Percentiles rank a stretch among this genome's conserved stretches.
phyloP scores from a whole-genome alignment of 2,888 invertebrate species.

The Tenodera sinensis region DNA sequence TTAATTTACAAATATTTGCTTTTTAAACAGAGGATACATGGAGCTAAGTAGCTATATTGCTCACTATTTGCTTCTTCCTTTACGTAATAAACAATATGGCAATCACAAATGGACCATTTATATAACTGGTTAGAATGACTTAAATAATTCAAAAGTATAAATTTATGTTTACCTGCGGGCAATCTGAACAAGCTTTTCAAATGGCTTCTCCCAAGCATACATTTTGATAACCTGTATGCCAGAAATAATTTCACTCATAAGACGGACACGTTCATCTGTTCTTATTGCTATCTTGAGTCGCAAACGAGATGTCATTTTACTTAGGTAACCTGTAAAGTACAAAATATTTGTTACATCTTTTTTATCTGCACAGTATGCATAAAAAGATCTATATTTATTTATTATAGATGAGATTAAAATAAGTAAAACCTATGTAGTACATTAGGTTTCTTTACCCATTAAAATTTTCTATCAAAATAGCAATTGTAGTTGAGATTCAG shows the following conservation, averaged over 20 bases:
- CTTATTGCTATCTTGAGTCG: constrained; percentile 76
- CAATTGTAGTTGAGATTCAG: too few relatives aligned
- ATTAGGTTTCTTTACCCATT: too few relatives aligned
- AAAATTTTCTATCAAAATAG: too few relatives aligned
- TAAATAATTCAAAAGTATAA: neutral
- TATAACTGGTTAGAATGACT: neutral
- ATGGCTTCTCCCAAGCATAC: constrained; percentile 83
- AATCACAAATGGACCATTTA: too few relatives aligned
- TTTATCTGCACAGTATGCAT: neutral
- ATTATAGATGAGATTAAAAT: too few relatives aligned
- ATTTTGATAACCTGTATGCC: constrained; percentile 91
- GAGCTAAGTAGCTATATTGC: too few relatives aligned
- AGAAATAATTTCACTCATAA: constrained; percentile 92
- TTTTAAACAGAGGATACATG: too few relatives aligned
- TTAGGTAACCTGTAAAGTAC: constrained; percentile 21
- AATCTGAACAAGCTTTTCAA: constrained; percentile 61
- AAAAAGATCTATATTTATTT: too few relatives aligned
- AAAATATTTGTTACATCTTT: neutral
- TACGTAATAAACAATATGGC: too few relatives aligned
- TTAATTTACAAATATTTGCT: neutral
- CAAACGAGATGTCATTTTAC: constrained; percentile 41
- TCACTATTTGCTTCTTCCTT: too few relatives aligned
- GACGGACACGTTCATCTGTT: constrained; percentile 84
- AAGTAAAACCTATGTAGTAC: too few relatives aligned
- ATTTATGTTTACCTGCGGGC: constrained; percentile 57